Evolutionary conservation across 2,888 invertebrate genomes (phyloP), one percentile per base, ranked within the genome.

Genomic region (Myopa testacea): DNA sequence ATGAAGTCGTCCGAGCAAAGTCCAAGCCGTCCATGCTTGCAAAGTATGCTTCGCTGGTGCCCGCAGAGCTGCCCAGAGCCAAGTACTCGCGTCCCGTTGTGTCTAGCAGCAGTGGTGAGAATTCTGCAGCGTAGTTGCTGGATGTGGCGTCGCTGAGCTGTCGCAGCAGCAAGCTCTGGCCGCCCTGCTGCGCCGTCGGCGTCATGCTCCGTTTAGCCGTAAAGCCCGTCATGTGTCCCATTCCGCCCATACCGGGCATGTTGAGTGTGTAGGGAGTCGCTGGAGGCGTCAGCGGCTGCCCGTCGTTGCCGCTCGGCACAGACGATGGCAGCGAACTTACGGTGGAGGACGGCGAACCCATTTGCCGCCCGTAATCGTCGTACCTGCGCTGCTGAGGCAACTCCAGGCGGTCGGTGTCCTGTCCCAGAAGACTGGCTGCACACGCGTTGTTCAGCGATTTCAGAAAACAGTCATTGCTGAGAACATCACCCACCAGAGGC

Each of bases 331-430:
- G 70, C 1, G 89, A 89, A 75, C 88, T 89, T 1, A 26, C 8
- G 37, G 89, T 87, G 0, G 89, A 89, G 74, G 87, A 85, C 4
- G 89, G 89, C 4, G 89, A 89, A 55, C 88, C 89, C 68, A 89
- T 83, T 4, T 82, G 84, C 38, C 83, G 82, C 34, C 70, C 81
- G 75, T 84, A 85, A 71, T 85, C 84, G 77, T 85, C 84, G 77
- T 82, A 84, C 76, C 83, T 82, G 12, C 82, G 82, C 69, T 79
- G 80, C 52, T 70, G 55, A 10, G 37, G 26, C 52, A 69, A 50
- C 34, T 50, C 1, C 38, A 7, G 12, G 12, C 38, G 10, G 12
- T 67, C 14, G 78, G 45, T 77, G 0, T 84, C 84, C 81, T 86
- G 86, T 60, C 82, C 84, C 78, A 85, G 78, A 26, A 87, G 79